Conservation (phyloP, 2,888 invertebrate species). For the Empis stercorea region DNA sequence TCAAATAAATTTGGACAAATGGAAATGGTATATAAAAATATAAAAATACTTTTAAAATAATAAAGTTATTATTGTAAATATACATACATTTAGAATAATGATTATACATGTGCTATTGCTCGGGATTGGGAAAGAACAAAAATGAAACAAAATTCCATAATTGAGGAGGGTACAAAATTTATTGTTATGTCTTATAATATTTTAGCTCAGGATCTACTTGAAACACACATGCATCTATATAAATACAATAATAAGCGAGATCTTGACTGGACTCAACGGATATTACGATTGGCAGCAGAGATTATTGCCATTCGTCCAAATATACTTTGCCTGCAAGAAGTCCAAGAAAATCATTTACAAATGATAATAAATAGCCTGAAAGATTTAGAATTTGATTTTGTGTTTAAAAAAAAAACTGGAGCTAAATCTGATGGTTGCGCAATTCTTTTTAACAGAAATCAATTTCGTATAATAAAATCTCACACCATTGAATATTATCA, state of each 20-base stretch:
- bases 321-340: slow-evolving; percentile 62
- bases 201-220: slow-evolving; percentile 68
- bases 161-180: slow-evolving; percentile 32
- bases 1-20: too few relatives aligned
- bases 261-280: slow-evolving; percentile 60
- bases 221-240: slow-evolving; percentile 59
- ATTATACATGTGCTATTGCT: too few relatives aligned
- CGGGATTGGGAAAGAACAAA: too few relatives aligned
- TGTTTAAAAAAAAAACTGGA: slow-evolving; percentile 76
- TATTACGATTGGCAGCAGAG: slow-evolving; percentile 38
- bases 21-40: too few relatives aligned
- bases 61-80: too few relatives aligned
- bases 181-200: slow-evolving; percentile 78
- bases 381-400: slow-evolving; percentile 51
- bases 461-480: slow-evolving; percentile 53
- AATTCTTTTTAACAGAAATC: slow-evolving; percentile 58
- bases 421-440: slow-evolving; percentile 79
- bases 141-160: too few relatives aligned
- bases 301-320: slow-evolving; percentile 40
- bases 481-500: slow-evolving; percentile 57
- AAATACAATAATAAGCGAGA: slow-evolving; percentile 38
- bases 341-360: slow-evolving; percentile 61
- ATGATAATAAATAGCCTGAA: slow-evolving; percentile 14
- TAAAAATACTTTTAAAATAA: too few relatives aligned
- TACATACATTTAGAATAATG: too few relatives aligned